Base-by-base conservation (phyloP, 2,888 invertebrate species). In the Leptura quadrifasciata region DNA sequence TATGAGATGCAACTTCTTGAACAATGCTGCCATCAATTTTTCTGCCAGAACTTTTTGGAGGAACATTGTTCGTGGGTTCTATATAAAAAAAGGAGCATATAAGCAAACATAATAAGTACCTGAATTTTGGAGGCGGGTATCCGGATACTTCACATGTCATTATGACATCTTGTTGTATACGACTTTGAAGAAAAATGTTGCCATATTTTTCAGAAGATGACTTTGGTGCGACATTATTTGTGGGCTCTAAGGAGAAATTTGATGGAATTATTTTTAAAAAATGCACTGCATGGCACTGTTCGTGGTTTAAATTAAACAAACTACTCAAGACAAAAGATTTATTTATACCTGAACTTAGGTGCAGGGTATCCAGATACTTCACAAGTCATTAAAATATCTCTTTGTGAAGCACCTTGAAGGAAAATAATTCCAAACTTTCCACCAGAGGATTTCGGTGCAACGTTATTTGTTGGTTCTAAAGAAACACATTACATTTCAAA, bases 31-130 rank as follows among this genome's bases (percentile, higher is more conserved):
- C 90, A 79, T 89, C 89, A 82, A 89, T 89, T 84, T 89, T 90
- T 83, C 89, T 89, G 67, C 90, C 90, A 21, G 90, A 88, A 31
- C 88, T 82, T 81, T 90, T 89, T 83, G 93, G 93, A 79, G 92
- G 91, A 83, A 93, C 91, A 88, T 93, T 93, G 90, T 91, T 93
- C 75, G 93, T 93, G 74, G 93, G 93, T 89, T 94, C 93, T 94
- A 92, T 85, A 91, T 64, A 52, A 18, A 91, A n/a, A 81, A 79
- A 76, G 70, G 12, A 35, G 24, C 58, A 55, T 57, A 24, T 65
- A 65, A 64, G 54, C 5, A 60, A 75, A 15, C 61, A 39, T 58
- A 12, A 60, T 69, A 61, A 54, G 65, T 78, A 80, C 76, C 78
- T 80, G 79, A 81, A 81, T 75, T 73, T 82, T 76, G 80, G 78